Conservation (phyloP, 1,140 invertebrate species). For the Aphis gossypii region DNA sequence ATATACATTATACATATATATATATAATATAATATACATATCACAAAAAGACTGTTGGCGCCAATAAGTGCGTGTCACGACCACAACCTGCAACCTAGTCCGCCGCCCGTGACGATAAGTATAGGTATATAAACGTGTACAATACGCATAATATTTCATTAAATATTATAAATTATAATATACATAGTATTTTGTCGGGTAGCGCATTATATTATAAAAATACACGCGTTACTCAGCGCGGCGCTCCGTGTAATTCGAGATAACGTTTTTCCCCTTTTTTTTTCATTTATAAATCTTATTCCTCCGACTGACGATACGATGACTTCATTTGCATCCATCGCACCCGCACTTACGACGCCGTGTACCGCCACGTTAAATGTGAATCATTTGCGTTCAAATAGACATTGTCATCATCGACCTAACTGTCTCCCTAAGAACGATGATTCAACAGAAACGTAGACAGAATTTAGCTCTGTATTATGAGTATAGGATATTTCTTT, state of each 20-base stretch:
- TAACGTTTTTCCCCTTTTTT: not conserved
- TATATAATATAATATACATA: not conserved
- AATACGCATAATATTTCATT: not conserved
- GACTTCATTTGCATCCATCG: not conserved
- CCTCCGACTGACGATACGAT: not conserved
- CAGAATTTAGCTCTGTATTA: not conserved
- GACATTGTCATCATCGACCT: not conserved
- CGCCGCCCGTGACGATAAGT: not conserved
- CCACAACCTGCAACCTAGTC: not conserved
- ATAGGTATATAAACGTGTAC: not conserved
- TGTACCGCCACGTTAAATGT: not conserved
- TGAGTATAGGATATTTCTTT: not conserved
- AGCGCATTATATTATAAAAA: not conserved
- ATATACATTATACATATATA: no score
- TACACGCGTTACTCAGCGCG: not conserved
- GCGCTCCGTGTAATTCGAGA: not conserved
- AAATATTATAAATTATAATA: not conserved
- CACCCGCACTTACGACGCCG: not conserved
- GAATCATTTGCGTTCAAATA: not conserved
- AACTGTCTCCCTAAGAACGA: not conserved
- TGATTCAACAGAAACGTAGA: not conserved
- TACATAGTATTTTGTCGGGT: not conserved
- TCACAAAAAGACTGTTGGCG: slow-evolving; percentile 22
- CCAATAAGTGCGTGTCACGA: slow-evolving; percentile 1
- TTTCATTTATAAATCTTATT: not conserved